Percentiles rank a stretch among this genome's conserved stretches.
These are phyloP conservation scores for Aphelinus certus DNA, from an alignment of 1,140 invertebrate species.

Conservation along the genomic window DNA sequence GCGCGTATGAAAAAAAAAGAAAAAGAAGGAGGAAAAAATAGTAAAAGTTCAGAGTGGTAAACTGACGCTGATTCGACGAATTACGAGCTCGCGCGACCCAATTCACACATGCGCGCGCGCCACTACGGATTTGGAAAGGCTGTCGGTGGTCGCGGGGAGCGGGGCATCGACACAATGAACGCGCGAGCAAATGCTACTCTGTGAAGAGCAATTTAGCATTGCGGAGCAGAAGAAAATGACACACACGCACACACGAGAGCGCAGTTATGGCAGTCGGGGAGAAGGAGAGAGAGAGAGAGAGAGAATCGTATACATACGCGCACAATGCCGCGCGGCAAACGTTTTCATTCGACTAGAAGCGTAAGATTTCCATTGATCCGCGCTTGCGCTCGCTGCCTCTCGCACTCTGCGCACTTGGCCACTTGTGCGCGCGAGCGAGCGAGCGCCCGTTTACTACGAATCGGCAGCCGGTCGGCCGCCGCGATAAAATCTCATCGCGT, in stretches of 20 bases:
- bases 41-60: no score
- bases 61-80: conserved; percentile 15
- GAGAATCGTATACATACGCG: not conserved
- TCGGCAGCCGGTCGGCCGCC: not conserved
- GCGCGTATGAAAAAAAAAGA: no score
- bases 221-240: no score
- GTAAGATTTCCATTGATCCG: conserved; percentile 27
- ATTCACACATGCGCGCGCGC: conserved; percentile 5
- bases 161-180: conserved; percentile 20
- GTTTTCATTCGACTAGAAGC: conserved; percentile 30
- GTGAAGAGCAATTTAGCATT: conserved; percentile 20
- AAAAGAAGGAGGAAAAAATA: no score
- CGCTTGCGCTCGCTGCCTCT: no score
- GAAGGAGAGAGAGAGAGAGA: not conserved
- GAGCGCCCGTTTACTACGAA: conserved; percentile 6
- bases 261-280: not conserved
- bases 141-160: not conserved
- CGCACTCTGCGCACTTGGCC: no score
- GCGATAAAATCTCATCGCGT: conserved; percentile 19
- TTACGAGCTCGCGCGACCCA: conserved; percentile 7
- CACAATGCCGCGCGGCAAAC: conserved; percentile 12
- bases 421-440: not conserved
- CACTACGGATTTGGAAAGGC: conserved; percentile 21
- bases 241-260: not conserved
- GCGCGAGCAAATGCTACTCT: not conserved